Percentiles rank a stretch among this genome's conserved stretches.
Evolutionary conservation across 1,140 invertebrate species (phyloP).

Genomic region (Thaumetopoea pityocampa): DNA sequence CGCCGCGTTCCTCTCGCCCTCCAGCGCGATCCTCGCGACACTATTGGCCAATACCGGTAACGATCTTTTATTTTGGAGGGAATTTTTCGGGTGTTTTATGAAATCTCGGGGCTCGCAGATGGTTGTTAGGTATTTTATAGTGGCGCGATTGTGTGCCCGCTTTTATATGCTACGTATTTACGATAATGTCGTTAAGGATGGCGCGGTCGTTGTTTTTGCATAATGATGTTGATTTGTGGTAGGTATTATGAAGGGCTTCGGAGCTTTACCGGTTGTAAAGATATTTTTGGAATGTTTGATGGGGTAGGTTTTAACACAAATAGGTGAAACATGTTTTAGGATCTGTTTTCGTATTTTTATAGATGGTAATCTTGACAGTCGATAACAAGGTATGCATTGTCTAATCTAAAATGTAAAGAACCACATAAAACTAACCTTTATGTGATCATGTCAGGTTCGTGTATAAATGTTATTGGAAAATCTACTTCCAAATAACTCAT

Average conservation of each 20-base stretch:
- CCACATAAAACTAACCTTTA: too few species aligned
- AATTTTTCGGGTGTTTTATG: conserved; percentile 65
- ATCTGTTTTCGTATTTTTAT: too few species aligned
- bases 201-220: conserved; percentile 51
- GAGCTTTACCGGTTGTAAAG: conserved; percentile 1
- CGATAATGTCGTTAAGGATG: conserved; percentile 66
- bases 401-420: too few species aligned
- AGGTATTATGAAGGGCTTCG: conserved; percentile 24
- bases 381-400: too few species aligned
- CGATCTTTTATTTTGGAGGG: conserved; percentile 55
- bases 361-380: too few species aligned
- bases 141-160: conserved; percentile 48
- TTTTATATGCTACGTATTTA: conserved; percentile 64
- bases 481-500: too few species aligned
- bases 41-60: conserved; percentile 45
- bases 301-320: too few species aligned
- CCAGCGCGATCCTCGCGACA: conserved; percentile 29
- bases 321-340: too few species aligned
- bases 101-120: conserved; percentile 55
- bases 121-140: conserved; percentile 56
- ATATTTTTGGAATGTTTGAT: not conserved
- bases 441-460: too few species aligned
- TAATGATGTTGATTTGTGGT: conserved; percentile 35
- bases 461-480: too few species aligned
- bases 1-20: conserved; percentile 44